Evolutionary conservation across 2,888 invertebrate genomes (phyloP).

Genomic region (Mayetiola destructor): DNA sequence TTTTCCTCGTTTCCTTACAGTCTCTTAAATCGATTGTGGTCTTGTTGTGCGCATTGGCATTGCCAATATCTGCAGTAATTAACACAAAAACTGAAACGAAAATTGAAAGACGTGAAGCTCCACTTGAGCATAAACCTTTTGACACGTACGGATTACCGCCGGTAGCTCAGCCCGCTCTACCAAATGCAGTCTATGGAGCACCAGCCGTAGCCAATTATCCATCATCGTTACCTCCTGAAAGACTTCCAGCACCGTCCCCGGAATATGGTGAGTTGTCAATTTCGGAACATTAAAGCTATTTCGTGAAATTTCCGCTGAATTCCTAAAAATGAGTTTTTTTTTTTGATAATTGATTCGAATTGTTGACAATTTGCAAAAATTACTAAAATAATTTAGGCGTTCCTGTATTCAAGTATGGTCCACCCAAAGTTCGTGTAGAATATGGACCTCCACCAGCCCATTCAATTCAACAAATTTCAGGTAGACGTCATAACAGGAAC

Average conservation of each 20-base stretch:
- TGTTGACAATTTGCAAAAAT: conserved; percentile 23
- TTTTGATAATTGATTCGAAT: no score
- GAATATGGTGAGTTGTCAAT: neutral
- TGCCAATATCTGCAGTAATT: conserved; percentile 12
- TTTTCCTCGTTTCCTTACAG: no score
- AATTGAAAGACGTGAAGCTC: conserved; percentile 14
- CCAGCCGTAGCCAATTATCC: conserved; percentile 14
- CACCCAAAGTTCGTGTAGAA: conserved; percentile 30
- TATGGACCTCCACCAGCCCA: conserved; percentile 13
- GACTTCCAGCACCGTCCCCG: conserved; percentile 26
- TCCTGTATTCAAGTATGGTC: conserved; percentile 36
- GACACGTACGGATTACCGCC: conserved; percentile 13
- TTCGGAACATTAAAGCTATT: neutral
- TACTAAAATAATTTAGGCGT: conserved; percentile 29
- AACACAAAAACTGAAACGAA: conserved; percentile 2
- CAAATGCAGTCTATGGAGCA: conserved; percentile 13
- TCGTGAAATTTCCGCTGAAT: neutral
- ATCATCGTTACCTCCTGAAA: conserved; percentile 14
- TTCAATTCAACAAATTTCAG: conserved; percentile 3
- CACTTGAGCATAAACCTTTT: conserved; percentile 5
- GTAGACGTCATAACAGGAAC: neutral
- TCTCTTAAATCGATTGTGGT: neutral
- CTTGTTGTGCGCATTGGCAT: conserved; percentile 5
- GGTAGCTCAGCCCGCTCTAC: neutral
- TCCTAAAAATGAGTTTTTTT: no score